Evolutionary conservation across 2,113 vertebrate species (phyloP), one percentile per base, ranked within the genome.

Genomic region (Athene cunicularia): DNA sequence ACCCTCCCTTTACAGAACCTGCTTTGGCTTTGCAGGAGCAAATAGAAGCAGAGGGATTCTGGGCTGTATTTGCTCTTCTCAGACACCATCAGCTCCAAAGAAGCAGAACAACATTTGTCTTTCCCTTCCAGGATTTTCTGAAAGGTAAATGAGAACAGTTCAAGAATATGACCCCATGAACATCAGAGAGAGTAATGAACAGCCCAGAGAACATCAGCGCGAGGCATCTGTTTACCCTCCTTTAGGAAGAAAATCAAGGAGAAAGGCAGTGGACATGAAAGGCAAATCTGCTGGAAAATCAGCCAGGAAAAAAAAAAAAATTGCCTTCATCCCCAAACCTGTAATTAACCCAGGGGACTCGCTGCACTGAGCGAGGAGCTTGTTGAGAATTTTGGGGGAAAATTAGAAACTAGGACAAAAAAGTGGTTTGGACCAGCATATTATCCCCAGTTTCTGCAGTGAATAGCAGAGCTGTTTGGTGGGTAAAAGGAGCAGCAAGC

Each of bases 231-330:
- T 83, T 95, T 67, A 63, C 83, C 60, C 52, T 74, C 47, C 93
- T 86, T 45, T 24, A 70, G 32, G 41, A 50, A 89, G 81, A 72
- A 82, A 91, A 87, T 49, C 74, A 95, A 97, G 90, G 80, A 90
- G 86, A 92, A 88, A 97, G 10, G 28, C 80, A 89, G 76, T 30
- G 64, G 72, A 93, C 4, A 17, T 74, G 88, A 93, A 96, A 96
- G 90, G 71, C 87, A 93, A 93, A 95, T 68, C 77, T 93, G 56
- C 53, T 95, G 90, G 87, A 86, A 94, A 95, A 70, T 45, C 67
- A 56, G 49, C 28, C 41, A 9, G 52, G 39, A 58, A 5, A 14
- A n/a, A 41, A n/a, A 41, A 59, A 33, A 66, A 24, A 90, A 85
- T 56, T 68, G 37, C 76, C 32, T 66, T 72, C 30, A 45, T 64